These are phyloP conservation scores for Eupithecia vulgata DNA, from an alignment of 2,888 invertebrate genomes.

Conservation along the genomic window DNA sequence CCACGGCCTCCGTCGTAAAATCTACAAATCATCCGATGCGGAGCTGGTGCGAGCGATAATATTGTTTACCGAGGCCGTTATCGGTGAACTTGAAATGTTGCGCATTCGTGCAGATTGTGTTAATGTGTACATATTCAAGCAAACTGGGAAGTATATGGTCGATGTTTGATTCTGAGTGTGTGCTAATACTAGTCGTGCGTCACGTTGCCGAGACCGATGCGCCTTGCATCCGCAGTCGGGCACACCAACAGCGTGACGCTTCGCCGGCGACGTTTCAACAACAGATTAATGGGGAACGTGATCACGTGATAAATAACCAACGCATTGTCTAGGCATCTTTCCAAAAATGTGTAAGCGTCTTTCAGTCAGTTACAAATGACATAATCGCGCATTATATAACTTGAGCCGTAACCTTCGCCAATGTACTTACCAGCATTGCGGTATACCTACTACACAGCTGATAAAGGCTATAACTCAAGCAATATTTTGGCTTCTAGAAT, in stretches of 20 bases:
- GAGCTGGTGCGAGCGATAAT: slow-evolving; percentile 61
- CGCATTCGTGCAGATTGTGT: slow-evolving; percentile 64
- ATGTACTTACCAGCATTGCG: slow-evolving; percentile 40
- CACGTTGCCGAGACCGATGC: slow-evolving; percentile 49
- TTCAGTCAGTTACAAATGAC: slow-evolving; percentile 37
- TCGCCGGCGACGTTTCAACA: slow-evolving; percentile 34
- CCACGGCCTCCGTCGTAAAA: slow-evolving; percentile 50
- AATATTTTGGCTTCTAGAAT: slow-evolving; percentile 32
- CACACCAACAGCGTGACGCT: slow-evolving; percentile 47
- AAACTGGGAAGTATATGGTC: slow-evolving; percentile 69
- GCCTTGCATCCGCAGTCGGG: slow-evolving; percentile 43
- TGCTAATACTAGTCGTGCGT: slow-evolving; percentile 55
- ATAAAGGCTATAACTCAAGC: slow-evolving; percentile 30
- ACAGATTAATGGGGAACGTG: slow-evolving; percentile 38
- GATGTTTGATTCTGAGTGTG: slow-evolving; percentile 48
- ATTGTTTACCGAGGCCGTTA: slow-evolving; percentile 66
- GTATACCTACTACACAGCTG: slow-evolving; percentile 29
- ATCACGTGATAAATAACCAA: slow-evolving; percentile 35
- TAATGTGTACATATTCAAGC: slow-evolving; percentile 64
- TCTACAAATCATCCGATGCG: slow-evolving; percentile 53
- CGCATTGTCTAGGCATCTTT: slow-evolving; percentile 15
- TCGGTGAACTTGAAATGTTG: slow-evolving; percentile 75
- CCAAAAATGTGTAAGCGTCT: slow-evolving; percentile 24
- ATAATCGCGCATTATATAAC: slow-evolving; percentile 42
- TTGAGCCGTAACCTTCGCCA: slow-evolving; percentile 40